Evolutionary conservation across 1,140 invertebrate species (phyloP).

Genomic region (Macrosteles quadrilineatus): DNA sequence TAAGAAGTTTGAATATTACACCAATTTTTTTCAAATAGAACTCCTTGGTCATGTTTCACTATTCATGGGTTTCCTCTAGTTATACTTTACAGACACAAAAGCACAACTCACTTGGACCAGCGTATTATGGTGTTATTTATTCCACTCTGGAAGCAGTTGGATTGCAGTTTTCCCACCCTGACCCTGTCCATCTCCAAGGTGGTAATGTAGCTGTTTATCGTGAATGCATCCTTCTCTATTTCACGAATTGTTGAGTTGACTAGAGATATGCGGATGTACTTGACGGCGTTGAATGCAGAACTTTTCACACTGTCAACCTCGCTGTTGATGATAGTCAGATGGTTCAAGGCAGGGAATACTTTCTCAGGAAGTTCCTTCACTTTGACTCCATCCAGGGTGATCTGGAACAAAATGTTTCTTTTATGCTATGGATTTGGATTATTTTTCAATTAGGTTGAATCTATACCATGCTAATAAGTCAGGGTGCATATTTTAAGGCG

Average conservation of each 20-base stretch:
- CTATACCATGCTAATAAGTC: no score
- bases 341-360: constrained; percentile 64
- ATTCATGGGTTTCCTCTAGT: no score
- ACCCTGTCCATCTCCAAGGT: constrained; percentile 63
- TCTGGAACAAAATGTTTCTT: constrained; percentile 59
- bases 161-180: constrained; percentile 56
- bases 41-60: no score
- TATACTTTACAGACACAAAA: no score
- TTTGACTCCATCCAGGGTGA: constrained; percentile 62
- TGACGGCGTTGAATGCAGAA: constrained; percentile 65
- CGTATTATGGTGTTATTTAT: constrained; percentile 62
- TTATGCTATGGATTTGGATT: not conserved
- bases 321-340: constrained; percentile 60
- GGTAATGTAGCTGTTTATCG: constrained; percentile 61
- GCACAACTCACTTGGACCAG: constrained; percentile 56
- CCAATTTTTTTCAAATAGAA: no score
- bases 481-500: no score
- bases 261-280: constrained; percentile 61
- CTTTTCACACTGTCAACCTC: constrained; percentile 57
- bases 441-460: constrained; percentile 7
- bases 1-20: no score
- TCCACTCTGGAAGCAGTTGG: constrained; percentile 62
- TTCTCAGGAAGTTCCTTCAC: constrained; percentile 59
- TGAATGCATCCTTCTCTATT: constrained; percentile 64
- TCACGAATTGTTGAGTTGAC: constrained; percentile 60